A percentile compares a stretch with the other conserved stretches of the same genome.
Conservation (phyloP, 2,888 invertebrate genomes). For the Ormia ochracea region DNA sequence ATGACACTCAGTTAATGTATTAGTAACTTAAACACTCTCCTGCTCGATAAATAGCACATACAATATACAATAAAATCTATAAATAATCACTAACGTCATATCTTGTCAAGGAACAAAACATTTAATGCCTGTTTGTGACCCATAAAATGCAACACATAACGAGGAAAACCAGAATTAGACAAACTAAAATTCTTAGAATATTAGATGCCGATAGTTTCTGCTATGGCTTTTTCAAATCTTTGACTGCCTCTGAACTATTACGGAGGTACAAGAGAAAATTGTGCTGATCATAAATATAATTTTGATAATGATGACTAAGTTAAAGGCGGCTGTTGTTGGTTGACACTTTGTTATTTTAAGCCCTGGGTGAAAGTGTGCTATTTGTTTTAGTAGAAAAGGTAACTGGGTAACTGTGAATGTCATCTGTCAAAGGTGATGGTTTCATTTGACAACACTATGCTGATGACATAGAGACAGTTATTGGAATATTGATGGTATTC, state of each 20-base stretch:
- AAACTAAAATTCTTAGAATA: not conserved
- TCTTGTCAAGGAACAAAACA: not conserved
- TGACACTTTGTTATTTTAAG: conserved; percentile 37
- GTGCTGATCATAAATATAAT: not conserved
- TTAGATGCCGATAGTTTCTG: not conserved
- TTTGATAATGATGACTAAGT: conserved; percentile 3
- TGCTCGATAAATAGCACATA: not conserved
- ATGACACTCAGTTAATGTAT: conserved; percentile 2
- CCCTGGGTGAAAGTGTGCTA: conserved; percentile 42
- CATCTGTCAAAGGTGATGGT: conserved; percentile 51
- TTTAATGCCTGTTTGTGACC: not conserved
- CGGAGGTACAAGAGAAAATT: conserved; percentile 5
- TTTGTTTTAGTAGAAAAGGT: not conserved
- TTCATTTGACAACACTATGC: conserved; percentile 41
- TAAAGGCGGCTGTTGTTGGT: conserved; percentile 3
- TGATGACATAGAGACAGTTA: conserved; percentile 43
- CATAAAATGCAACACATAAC: not conserved
- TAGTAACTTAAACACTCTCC: not conserved
- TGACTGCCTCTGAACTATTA: not conserved
- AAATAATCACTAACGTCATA: not conserved
- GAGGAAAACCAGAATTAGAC: not conserved
- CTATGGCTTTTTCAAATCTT: not conserved
- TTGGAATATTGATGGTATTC: conserved; percentile 37
- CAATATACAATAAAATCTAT: conserved; percentile 1
- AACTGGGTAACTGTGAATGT: not conserved